Conservation (phyloP, 2,113 vertebrate genomes). For the Poeciliopsis turrubarensis region DNA sequence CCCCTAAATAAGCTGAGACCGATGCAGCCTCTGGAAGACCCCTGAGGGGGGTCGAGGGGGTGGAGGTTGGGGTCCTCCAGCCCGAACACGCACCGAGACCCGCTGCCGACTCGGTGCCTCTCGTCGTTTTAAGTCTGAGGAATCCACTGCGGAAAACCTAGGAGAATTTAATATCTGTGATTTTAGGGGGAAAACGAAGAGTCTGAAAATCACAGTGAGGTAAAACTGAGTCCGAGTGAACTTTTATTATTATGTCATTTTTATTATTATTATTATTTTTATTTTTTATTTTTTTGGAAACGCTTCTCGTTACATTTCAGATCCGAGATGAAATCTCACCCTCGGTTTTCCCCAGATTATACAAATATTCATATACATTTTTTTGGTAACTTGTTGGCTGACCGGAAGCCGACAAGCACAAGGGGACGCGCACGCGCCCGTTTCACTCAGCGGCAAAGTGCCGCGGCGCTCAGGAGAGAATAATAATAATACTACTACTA, state of each 20-base stretch:
- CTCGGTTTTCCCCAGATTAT: neutral
- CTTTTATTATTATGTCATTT: too few species aligned
- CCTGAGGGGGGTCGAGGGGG: constrained; percentile 39
- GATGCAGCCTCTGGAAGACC: constrained; percentile 54
- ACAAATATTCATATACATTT: too few species aligned
- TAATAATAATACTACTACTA: constrained; percentile 53
- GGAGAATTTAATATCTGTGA: neutral
- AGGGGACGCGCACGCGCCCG: constrained; percentile 14
- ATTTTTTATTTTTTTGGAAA: too few species aligned
- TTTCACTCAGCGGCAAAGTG: neutral
- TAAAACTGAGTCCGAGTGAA: neutral
- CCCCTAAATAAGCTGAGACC: constrained; percentile 50
- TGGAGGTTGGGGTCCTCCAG: constrained; percentile 30
- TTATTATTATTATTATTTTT: too few species aligned
- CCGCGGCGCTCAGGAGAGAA: constrained; percentile 10
- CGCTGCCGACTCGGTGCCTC: constrained; percentile 10
- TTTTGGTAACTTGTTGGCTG: neutral
- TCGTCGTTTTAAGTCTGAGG: neutral
- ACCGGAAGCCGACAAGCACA: constrained; percentile 25
- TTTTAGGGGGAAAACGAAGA: neutral
- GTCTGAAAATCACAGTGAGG: neutral
- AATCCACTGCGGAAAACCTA: neutral
- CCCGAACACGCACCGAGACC: constrained; percentile 38
- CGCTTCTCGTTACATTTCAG: too few species aligned
- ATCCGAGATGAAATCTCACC: neutral